phyloP scores from a whole-genome alignment of 2,113 vertebrate genomes.

The Dasyprocta punctata region DNA sequence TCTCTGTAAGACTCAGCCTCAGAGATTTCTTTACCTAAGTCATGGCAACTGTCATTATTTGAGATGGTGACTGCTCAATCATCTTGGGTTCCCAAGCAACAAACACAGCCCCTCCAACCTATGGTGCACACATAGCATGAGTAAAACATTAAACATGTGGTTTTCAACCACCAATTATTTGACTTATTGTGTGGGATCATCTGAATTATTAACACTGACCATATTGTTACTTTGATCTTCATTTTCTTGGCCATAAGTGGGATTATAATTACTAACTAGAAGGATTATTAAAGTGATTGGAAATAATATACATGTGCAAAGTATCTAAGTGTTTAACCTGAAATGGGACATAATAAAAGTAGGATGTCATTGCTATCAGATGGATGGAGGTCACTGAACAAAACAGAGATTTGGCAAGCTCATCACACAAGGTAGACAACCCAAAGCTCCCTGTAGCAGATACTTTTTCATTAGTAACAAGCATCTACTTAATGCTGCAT shows the following conservation, averaged over 20 bases:
- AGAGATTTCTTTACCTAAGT: not conserved
- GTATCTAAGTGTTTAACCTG: not conserved
- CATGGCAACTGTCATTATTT: not conserved
- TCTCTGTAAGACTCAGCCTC: not conserved
- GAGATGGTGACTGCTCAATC: not conserved
- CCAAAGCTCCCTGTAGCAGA: not conserved
- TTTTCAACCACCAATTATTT: not conserved
- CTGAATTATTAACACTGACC: not conserved
- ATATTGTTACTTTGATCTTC: not conserved
- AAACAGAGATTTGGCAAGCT: not conserved
- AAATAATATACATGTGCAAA: not conserved
- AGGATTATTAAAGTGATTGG: not conserved
- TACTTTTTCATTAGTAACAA: not conserved
- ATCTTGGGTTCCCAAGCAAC: not conserved
- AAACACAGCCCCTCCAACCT: not conserved
- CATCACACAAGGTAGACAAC: not conserved
- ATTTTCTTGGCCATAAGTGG: not conserved
- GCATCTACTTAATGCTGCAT: not conserved
- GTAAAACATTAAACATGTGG: not conserved
- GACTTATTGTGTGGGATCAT: not conserved
- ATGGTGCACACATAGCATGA: not conserved
- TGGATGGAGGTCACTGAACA: accelerated
- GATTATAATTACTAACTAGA: not conserved
- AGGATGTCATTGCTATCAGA: accelerated
- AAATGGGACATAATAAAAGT: not conserved